Evolutionary conservation across 2,888 invertebrate genomes (phyloP).

Genomic region (Scaptomyza parva): DNA sequence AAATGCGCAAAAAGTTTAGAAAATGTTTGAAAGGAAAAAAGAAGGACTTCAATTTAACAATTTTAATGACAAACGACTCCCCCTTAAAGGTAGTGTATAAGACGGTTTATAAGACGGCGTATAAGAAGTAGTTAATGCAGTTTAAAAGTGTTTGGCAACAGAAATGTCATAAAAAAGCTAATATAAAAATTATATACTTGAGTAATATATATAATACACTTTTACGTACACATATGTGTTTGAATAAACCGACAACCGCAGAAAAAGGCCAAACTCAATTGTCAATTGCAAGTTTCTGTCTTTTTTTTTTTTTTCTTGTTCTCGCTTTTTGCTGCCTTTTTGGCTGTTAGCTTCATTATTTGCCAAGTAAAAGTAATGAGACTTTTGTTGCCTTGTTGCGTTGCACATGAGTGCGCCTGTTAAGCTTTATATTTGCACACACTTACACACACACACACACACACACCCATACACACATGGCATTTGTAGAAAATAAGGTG

Average conservation of each 20-base stretch:
- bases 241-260: constrained; percentile 20
- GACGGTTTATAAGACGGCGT: too few relatives aligned
- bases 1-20: too few relatives aligned
- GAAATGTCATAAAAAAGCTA: constrained; percentile 5
- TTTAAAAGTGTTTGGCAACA: background rate
- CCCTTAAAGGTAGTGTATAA: too few relatives aligned
- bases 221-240: background rate
- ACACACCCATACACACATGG: constrained; percentile 18
- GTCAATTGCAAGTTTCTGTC: constrained; percentile 55
- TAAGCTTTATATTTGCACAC: constrained; percentile 57
- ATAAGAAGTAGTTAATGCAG: background rate
- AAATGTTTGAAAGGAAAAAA: too few relatives aligned
- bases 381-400: constrained; percentile 80
- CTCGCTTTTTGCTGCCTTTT: constrained; percentile 9
- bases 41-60: too few relatives aligned
- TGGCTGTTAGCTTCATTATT: constrained; percentile 74
- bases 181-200: constrained; percentile 18
- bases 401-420: constrained; percentile 77
- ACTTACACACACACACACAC: constrained; percentile 23
- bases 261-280: constrained; percentile 65
- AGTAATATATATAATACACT: background rate
- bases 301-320: constrained; percentile 13
- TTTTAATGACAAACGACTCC: too few relatives aligned
- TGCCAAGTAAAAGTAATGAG: constrained; percentile 81
- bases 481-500: constrained; percentile 43